phyloP scores from a whole-genome alignment of 2,113 vertebrate genomes.

The Gorsachius goisagi region DNA sequence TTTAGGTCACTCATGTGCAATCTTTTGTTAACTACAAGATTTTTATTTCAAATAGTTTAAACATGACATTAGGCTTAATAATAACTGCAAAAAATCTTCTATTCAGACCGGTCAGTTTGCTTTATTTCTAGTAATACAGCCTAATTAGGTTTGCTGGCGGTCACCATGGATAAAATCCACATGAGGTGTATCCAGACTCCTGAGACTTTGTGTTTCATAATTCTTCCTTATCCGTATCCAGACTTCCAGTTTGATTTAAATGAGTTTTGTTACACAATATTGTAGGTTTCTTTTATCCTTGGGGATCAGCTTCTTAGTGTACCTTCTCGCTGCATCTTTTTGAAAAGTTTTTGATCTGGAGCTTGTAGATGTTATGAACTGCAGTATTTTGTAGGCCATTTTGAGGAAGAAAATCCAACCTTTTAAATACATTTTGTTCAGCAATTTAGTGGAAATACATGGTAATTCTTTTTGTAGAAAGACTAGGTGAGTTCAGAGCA shows the following conservation, averaged over 20 bases:
- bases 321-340: not conserved
- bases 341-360: not conserved
- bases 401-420: not conserved
- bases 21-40: constrained; percentile 3
- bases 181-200: not conserved
- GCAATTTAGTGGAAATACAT: not conserved
- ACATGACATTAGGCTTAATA: not conserved
- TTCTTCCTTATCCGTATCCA: not conserved
- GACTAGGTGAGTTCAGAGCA: not conserved
- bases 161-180: constrained; percentile 47
- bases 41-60: constrained; percentile 56
- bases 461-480: not conserved
- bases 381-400: not conserved
- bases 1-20: constrained; percentile 43
- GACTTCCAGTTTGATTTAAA: constrained; percentile 15
- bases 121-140: constrained; percentile 41
- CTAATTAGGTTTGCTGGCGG: constrained; percentile 27
- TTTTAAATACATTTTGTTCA: not conserved
- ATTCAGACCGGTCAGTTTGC: not conserved
- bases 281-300: not conserved
- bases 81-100: not conserved
- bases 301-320: not conserved
- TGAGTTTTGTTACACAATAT: not conserved
- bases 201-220: constrained; percentile 1
- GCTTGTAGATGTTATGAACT: not conserved